Conservation (phyloP, 2,797 vertebrate species). For the Parauchenoglanis punctatus region DNA sequence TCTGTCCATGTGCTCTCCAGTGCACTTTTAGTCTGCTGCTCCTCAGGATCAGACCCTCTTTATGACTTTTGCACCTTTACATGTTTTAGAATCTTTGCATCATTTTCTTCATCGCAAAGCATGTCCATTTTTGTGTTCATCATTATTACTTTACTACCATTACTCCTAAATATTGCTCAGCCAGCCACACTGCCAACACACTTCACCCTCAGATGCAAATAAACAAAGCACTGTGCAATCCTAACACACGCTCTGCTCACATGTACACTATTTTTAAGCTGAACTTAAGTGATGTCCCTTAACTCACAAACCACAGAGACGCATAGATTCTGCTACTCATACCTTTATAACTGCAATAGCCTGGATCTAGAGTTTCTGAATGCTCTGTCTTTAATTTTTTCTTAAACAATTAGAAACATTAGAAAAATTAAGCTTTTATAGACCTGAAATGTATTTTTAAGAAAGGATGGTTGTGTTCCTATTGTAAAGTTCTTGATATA, state of each 20-base stretch:
- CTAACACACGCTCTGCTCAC: not conserved
- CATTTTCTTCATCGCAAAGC: slow-evolving; percentile 45
- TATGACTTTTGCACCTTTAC: not conserved
- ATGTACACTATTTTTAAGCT: slow-evolving; percentile 10
- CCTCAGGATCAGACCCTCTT: not conserved
- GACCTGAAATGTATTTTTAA: not conserved
- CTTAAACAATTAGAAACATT: not conserved
- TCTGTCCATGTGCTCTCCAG: slow-evolving; percentile 34
- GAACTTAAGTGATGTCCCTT: not conserved
- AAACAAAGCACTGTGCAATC: not conserved
- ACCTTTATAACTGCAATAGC: not conserved
- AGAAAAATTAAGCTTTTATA: not conserved
- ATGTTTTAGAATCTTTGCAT: not conserved
- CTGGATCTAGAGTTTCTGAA: not conserved
- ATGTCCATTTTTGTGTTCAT: slow-evolving; percentile 39
- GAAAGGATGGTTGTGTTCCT: not conserved
- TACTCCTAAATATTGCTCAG: not conserved
- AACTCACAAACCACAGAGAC: not conserved
- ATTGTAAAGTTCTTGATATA: not conserved
- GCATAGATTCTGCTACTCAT: not conserved
- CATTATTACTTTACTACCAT: not conserved
- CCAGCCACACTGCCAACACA: not conserved
- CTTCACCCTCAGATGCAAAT: not conserved
- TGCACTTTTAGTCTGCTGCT: not conserved
- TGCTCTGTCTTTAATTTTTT: not conserved